Percentiles rank a stretch among this genome's conserved stretches.
These are phyloP conservation scores for Dynastes maya DNA, from an alignment of 2,888 invertebrate genomes.

Conservation along the genomic window DNA sequence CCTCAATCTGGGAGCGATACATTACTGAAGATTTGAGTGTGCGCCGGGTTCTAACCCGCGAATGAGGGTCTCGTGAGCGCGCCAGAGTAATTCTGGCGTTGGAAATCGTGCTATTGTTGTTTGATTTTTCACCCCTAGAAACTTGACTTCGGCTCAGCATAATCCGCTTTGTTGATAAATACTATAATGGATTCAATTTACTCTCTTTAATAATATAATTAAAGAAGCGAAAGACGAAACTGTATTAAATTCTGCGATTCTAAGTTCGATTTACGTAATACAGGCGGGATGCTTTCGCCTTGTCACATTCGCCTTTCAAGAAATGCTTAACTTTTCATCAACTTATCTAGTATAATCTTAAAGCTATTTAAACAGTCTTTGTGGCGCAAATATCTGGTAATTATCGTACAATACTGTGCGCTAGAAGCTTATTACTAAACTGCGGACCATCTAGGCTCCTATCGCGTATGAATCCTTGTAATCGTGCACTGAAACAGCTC, in stretches of 20 bases:
- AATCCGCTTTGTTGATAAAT: constrained; percentile 46
- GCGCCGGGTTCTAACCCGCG: constrained; percentile 10
- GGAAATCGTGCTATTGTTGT: constrained; percentile 40
- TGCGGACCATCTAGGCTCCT: too few relatives aligned
- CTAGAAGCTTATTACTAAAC: too few relatives aligned
- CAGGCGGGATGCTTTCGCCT: neutral
- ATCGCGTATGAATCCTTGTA: too few relatives aligned
- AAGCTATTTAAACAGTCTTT: neutral
- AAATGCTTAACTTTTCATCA: neutral
- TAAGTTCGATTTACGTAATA: constrained; percentile 11
- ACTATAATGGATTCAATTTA: constrained; percentile 46
- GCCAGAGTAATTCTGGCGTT: constrained; percentile 31
- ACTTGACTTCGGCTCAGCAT: constrained; percentile 41
- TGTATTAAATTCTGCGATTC: constrained; percentile 21
- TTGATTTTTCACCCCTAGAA: constrained; percentile 41
- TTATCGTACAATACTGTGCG: too few relatives aligned
- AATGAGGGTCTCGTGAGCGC: neutral
- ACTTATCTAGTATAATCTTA: neutral
- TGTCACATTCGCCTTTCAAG: neutral
- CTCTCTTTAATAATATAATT: constrained; percentile 39
- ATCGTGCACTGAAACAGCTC: too few relatives aligned
- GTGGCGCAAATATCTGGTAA: neutral
- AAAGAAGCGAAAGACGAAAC: constrained; percentile 37
- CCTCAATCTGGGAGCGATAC: constrained; percentile 46
- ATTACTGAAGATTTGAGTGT: constrained; percentile 42